These are phyloP conservation scores for Pangasius krempfi DNA, from an alignment of 2,797 vertebrate genomes.

Conservation along the genomic window DNA sequence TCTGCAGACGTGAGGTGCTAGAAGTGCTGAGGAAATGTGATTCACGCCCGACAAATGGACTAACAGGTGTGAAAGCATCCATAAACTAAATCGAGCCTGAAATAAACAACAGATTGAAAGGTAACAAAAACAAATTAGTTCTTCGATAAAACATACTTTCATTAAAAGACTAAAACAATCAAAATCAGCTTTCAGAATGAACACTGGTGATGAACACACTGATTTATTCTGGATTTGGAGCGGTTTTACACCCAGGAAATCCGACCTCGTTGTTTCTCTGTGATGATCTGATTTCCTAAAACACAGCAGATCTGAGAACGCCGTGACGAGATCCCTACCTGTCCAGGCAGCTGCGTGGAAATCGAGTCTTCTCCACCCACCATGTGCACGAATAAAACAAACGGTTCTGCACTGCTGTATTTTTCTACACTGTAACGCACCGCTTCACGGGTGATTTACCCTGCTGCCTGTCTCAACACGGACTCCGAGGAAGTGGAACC, in stretches of 20 bases:
- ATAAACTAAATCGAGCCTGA: neutral
- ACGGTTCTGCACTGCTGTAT: too few relatives aligned
- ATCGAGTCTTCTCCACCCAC: neutral
- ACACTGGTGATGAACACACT: neutral
- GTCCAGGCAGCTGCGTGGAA: neutral
- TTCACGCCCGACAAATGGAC: neutral
- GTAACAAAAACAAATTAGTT: neutral
- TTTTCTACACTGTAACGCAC: neutral
- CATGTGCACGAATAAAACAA: neutral
- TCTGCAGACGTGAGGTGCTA: neutral
- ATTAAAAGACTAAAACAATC: neutral
- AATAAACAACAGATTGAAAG: neutral
- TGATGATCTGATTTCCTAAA: neutral
- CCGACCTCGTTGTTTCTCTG: neutral
- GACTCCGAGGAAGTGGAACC: constrained; percentile 9
- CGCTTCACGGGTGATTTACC: neutral
- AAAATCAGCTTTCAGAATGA: neutral
- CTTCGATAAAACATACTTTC: too few relatives aligned
- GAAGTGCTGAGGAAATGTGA: neutral
- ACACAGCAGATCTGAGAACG: neutral
- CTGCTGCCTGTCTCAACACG: neutral
- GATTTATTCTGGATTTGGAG: neutral
- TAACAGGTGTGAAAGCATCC: neutral
- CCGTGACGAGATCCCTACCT: neutral
- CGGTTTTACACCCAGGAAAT: too few relatives aligned